Evolutionary conservation across 1,140 invertebrate genomes (phyloP).

Genomic region (Diprion similis): DNA sequence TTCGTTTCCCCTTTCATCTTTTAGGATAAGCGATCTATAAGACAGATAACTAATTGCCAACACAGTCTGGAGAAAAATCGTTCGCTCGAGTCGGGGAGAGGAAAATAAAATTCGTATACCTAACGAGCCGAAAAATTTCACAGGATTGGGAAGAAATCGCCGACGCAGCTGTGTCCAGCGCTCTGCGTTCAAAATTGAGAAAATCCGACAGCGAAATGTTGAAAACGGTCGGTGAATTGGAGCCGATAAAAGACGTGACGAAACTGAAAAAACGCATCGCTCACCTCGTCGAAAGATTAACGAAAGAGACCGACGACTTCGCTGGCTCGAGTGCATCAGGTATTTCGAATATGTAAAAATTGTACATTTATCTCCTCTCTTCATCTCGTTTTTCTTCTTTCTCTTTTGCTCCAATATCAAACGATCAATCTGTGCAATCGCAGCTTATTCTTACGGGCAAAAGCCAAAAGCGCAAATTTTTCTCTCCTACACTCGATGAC

Average conservation of each 20-base stretch:
- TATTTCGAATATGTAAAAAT: not conserved
- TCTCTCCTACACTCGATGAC: not conserved
- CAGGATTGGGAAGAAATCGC: conserved; percentile 55
- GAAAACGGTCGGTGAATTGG: conserved; percentile 29
- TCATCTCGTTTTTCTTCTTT: conserved; percentile 19
- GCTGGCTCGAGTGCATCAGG: not conserved
- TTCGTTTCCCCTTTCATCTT: too few species aligned
- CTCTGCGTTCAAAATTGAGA: conserved; percentile 28
- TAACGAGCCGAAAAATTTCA: too few species aligned
- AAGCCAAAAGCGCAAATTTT: conserved; percentile 21
- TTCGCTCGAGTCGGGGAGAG: too few species aligned
- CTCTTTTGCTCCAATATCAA: not conserved
- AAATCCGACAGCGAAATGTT: conserved; percentile 24
- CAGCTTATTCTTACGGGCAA: too few species aligned
- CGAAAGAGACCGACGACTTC: not conserved
- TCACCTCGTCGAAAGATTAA: conserved; percentile 42
- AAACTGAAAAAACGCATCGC: conserved; percentile 49
- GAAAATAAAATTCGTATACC: too few species aligned
- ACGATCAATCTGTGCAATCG: too few species aligned
- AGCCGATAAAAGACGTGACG: conserved; percentile 36
- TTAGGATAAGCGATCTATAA: too few species aligned
- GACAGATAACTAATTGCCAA: too few species aligned
- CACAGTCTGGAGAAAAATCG: too few species aligned
- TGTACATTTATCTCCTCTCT: not conserved
- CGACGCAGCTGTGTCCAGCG: conserved; percentile 36